Percentiles rank a stretch among this genome's conserved stretches.
Conservation (phyloP, 2,797 vertebrate genomes). For the Phoebastria nigripes region DNA sequence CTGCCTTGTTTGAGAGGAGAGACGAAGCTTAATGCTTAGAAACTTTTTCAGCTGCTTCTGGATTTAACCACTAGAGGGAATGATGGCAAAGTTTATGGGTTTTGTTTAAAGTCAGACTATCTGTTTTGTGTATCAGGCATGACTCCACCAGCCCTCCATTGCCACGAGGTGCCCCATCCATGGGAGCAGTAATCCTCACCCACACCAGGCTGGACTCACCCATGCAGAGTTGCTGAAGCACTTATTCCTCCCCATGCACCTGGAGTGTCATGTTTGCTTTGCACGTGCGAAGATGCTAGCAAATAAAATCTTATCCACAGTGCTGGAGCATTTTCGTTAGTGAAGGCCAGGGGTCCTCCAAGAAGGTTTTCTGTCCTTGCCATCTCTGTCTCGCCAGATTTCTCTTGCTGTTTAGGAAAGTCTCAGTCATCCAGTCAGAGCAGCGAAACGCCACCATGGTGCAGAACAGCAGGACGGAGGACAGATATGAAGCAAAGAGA, state of each 20-base stretch:
- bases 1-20: not conserved
- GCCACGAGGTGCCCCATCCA: rapidly evolving
- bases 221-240: not conserved
- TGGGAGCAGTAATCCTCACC: not conserved
- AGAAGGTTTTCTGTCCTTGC: not conserved
- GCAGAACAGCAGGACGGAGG: not conserved
- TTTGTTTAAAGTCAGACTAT: not conserved
- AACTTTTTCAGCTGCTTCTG: not conserved
- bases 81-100: not conserved
- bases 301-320: not conserved
- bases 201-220: not conserved
- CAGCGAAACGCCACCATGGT: rapidly evolving
- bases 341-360: not conserved
- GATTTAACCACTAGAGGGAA: constrained; percentile 43
- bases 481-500: not conserved
- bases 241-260: not conserved
- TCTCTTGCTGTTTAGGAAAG: not conserved
- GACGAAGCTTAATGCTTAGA: not conserved
- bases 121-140: not conserved
- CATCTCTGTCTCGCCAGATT: not conserved
- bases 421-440: not conserved
- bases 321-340: not conserved
- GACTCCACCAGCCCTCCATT: not conserved
- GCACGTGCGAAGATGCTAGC: not conserved
- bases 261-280: not conserved